Evolutionary conservation across 1,140 invertebrate genomes (phyloP), one percentile per base, ranked within the genome.

Genomic region (Diuraphis noxia): DNA sequence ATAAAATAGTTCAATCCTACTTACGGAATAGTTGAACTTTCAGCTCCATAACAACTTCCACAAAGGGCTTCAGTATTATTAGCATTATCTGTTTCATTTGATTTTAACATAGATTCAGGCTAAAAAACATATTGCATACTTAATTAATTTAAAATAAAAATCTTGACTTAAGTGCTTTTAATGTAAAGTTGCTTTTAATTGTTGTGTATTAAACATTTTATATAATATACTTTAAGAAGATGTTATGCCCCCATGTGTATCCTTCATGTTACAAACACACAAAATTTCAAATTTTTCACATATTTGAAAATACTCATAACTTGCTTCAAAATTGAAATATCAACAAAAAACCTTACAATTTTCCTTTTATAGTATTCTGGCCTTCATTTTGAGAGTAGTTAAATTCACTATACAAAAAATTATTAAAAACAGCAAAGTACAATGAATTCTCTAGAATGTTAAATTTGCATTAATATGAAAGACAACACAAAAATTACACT

Each of bases 1-100:
- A 82, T n/a, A n/a, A 82, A 82, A 41, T 41, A 82, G 41, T 49
- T 85, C 1, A 86, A 84, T 43, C 25, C 13, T 38, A 49, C 77
- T 81, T 40, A 91, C 89, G 23, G 43, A 38, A 49, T 82, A 36
- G 17, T 49, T 81, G 34, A 17, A 52, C 95, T 95, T 93, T 97
- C 96, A 63, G 97, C 98, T 92, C 98, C 98, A 95, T 98, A 99
- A 94, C 98, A 96, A 93, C 95, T 96, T 72, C 96, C 96, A 94
- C 96, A 96, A 84, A 40, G 10, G 5, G n/a, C 56, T 88, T 63
- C 17, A 72, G 63, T 36, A 23, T 63, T 43, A 88, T 88, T 41
- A 43, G 36, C 21, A 49, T 46, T 46, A 56, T 88, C 63, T 77
- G 38, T n/a, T 77, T 52, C 40, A 30, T 34, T 88, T 40, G 49